A percentile compares a stretch with the other conserved stretches of the same genome.
phyloP scores from a whole-genome alignment of 2,113 vertebrate species.

The Sterna hirundo region DNA sequence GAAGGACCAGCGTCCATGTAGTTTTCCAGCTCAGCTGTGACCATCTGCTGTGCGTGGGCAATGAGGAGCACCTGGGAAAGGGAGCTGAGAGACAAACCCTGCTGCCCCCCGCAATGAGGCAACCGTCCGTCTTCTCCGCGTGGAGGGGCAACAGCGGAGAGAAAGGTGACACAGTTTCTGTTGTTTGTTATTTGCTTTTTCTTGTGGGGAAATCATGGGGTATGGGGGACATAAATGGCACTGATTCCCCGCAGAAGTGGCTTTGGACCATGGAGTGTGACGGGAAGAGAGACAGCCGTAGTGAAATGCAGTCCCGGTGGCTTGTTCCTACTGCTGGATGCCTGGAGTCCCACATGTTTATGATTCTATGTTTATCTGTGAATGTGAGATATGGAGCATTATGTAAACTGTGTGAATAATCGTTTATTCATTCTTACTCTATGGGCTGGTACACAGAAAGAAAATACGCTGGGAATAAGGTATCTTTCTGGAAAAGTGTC shows the following conservation, averaged over 20 bases:
- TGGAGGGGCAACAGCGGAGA: background rate
- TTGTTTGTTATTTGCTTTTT: background rate
- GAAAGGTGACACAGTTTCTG: background rate
- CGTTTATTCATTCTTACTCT: background rate
- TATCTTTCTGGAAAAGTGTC: background rate
- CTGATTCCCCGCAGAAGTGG: background rate
- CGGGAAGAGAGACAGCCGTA: background rate
- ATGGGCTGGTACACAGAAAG: background rate
- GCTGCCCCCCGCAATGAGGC: accelerated
- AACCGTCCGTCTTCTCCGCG: accelerated
- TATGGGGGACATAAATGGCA: background rate
- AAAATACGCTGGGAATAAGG: background rate
- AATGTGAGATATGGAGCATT: background rate
- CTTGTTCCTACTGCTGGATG: background rate
- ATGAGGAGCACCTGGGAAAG: background rate
- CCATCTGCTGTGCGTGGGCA: background rate
- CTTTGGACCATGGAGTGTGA: background rate
- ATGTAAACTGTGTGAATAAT: background rate
- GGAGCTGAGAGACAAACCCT: background rate
- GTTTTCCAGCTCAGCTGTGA: background rate
- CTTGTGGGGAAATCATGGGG: background rate
- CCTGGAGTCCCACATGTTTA: background rate
- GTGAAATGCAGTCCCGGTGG: background rate
- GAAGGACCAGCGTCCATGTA: background rate
- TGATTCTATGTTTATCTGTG: background rate